These are phyloP conservation scores for Fistularia tabacaria DNA, from an alignment of 2,797 vertebrate genomes.

Conservation along the genomic window DNA sequence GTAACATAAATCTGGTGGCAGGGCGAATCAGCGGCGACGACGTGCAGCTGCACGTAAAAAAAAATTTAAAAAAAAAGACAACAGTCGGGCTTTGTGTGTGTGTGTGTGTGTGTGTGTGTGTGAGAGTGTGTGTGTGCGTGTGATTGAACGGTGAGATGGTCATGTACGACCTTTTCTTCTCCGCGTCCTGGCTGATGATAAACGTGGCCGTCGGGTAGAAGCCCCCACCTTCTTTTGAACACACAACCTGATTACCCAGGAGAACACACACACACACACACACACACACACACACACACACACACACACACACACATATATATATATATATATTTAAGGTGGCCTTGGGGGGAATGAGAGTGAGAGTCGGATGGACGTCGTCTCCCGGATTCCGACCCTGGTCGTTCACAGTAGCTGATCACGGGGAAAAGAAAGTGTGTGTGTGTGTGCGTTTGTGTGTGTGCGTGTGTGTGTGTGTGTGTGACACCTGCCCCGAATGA, in stretches of 20 bases:
- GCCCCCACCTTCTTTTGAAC: slow-evolving; percentile 39
- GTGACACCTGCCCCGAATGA: not conserved
- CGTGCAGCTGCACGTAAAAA: too few species aligned
- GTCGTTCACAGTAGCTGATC: slow-evolving; percentile 21
- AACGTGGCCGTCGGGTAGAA: slow-evolving; percentile 42
- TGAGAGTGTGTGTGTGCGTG: too few species aligned
- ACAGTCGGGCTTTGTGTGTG: too few species aligned
- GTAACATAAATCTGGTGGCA: too few species aligned
- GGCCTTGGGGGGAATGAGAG: slow-evolving; percentile 42
- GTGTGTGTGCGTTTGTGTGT: slow-evolving; percentile 1
- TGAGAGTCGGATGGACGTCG: slow-evolving; percentile 29
- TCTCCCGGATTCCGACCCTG: slow-evolving; percentile 19
- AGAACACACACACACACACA: slow-evolving; percentile 12
- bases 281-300: slow-evolving; percentile 24
- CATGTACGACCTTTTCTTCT: slow-evolving; percentile 48
- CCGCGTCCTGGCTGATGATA: slow-evolving; percentile 51
- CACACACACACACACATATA: slow-evolving; percentile 20
- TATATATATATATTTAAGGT: not conserved
- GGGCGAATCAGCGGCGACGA: too few species aligned
- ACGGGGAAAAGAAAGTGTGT: not conserved
- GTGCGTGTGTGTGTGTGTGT: slow-evolving; percentile 3
- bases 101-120: too few species aligned
- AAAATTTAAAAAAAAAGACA: too few species aligned
- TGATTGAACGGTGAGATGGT: slow-evolving; percentile 22
- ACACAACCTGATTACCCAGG: slow-evolving; percentile 3